Evolutionary conservation across 2,113 vertebrate genomes (phyloP), one percentile per base, ranked within the genome.

Genomic region (Cryptotis parvus): DNA sequence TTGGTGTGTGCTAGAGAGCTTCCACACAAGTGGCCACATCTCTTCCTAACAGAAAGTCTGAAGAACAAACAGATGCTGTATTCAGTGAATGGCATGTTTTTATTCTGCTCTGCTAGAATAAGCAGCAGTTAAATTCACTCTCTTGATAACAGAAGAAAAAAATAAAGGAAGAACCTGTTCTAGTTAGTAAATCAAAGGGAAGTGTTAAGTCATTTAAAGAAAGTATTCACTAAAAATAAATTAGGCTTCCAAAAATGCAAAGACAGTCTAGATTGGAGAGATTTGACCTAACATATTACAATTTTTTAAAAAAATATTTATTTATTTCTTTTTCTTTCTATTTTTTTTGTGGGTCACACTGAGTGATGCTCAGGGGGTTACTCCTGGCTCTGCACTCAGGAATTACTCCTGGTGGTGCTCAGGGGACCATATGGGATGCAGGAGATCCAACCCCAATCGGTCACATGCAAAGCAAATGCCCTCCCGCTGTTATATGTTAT

Each of bases 251-350:
- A n/a, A 45, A 61, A 69, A 66, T 72, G 2, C 55, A 88, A 81
- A 84, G 0, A 37, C n/a, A 7, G 29, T 16, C 63, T 66, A 29
- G 27, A 18, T 45, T 84, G 43, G 37, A 27, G 29, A 39, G 84
- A 84, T 86, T 26, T 92, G 52, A 91, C 41, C 70, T 90, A 66
- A 77, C n/a, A 31, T 58, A 85, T 86, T 90, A 49, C 82, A 93
- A 83, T 29, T 37, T 52, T 52, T 52, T n/a, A n/a, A n/a, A n/a
- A n/a, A n/a, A n/a, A n/a, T n/a, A n/a, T n/a, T n/a, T n/a, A n/a
- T n/a, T n/a, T n/a, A n/a, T n/a, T n/a, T n/a, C n/a, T n/a, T n/a
- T n/a, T n/a, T n/a, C n/a, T n/a, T n/a, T n/a, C n/a, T n/a, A n/a
- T n/a, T n/a, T n/a, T n/a, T n/a, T n/a, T n/a, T n/a, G n/a, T n/a